Evolutionary conservation across 1,140 invertebrate genomes (phyloP), one percentile per base, ranked within the genome.

Genomic region (Euwallacea similis): DNA sequence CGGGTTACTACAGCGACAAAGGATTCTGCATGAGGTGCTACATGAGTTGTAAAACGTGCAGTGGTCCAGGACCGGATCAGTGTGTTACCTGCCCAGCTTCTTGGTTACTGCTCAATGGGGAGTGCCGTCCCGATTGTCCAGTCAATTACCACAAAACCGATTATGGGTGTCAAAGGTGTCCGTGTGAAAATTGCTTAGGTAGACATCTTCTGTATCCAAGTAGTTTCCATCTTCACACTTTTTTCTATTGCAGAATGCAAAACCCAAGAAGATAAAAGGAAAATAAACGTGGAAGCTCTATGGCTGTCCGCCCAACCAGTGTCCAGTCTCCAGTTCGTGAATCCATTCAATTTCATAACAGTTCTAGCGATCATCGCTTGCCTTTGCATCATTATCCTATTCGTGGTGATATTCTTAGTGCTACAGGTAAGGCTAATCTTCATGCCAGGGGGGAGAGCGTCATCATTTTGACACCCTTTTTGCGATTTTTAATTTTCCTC

Each of bases 71-170:
- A 16, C 85, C 90, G 33, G 90, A 93, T 80, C 91, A 95, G 78
- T 96, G 94, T 81, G 91, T 94, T 0, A 88, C 87, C 10, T 96
- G 94, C 83, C 90, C 90, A 0, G 79, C 82, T 7, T 89, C 89
- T 9, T 93, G 90, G 89, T 88, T 91, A 78, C 81, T 95, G 42
- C 88, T 91, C 0, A 88, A 89, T 2, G 92, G 92, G 6, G 89
- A 93, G 78, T 96, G 93, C 78, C 88, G 92, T 75, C 88, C 90
- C 0, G 88, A 91, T 77, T 95, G 93, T 82, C 93, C 93, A 4
- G 88, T 91, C 80, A 91, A 91, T 15, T 93, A 91, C 79, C 93
- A 92, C 80, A 89, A 91, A 78, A 89, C 89, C 0, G 86, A 88
- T 44, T 91, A 87, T 75, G 91, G 91, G 0, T 94, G 92, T 74